Conservation (phyloP, 2,797 vertebrate genomes). For the Pelochelys cantorii region DNA sequence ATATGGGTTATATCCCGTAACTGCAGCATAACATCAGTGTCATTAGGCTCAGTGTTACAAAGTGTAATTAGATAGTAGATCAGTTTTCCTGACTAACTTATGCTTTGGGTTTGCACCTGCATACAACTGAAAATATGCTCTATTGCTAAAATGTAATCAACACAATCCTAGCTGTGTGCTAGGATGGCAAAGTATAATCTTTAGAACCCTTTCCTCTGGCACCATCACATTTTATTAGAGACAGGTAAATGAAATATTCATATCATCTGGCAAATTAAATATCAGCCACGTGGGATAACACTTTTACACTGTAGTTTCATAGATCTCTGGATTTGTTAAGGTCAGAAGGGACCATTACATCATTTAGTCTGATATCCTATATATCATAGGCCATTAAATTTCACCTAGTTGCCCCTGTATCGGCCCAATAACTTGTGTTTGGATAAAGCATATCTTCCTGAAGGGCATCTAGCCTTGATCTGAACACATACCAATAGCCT, state of each 20-base stretch:
- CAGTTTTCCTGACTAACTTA: not conserved
- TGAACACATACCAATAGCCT: not conserved
- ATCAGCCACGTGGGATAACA: not conserved
- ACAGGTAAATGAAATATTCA: not conserved
- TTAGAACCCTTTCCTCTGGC: not conserved
- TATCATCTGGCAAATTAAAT: not conserved
- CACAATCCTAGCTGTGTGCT: not conserved
- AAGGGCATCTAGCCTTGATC: not conserved
- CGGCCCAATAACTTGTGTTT: not conserved
- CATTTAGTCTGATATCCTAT: not conserved
- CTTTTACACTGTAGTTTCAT: not conserved
- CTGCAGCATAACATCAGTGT: not conserved
- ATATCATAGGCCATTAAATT: not conserved
- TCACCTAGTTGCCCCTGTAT: not conserved
- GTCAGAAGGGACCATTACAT: not conserved
- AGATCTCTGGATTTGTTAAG: not conserved
- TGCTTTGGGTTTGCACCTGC: not conserved
- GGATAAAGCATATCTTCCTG: not conserved
- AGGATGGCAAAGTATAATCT: not conserved
- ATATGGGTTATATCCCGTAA: conserved; percentile 26
- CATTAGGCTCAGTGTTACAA: not conserved
- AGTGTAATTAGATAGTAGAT: not conserved
- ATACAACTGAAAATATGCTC: fast-evolving
- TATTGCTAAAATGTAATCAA: not conserved
- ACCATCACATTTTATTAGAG: not conserved